Conservation (phyloP, 2,888 invertebrate genomes). For the Perithous albicinctus region DNA sequence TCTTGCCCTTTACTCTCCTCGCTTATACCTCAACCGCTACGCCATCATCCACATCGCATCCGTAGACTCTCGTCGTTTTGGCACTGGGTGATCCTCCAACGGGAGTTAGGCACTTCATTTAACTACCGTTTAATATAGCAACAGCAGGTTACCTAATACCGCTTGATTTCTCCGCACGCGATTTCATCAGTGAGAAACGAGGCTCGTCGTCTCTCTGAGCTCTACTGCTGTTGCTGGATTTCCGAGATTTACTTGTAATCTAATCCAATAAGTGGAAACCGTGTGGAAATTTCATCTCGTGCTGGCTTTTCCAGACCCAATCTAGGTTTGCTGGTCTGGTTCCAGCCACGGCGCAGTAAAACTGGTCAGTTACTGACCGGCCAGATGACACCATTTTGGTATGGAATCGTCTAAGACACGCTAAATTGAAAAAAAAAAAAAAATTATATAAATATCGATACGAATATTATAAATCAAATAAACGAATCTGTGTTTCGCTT, state of each 20-base stretch:
- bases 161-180: constrained; percentile 27
- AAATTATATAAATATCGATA: no score
- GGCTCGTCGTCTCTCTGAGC: neutral
- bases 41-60: constrained; percentile 14
- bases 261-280: neutral
- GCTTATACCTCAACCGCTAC: constrained; percentile 2
- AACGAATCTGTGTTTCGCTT: no score
- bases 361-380: no score
- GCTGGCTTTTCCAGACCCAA: no score
- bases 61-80: constrained; percentile 13
- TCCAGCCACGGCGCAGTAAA: no score
- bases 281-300: no score
- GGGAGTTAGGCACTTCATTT: constrained; percentile 48
- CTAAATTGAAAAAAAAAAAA: no score
- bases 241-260: neutral
- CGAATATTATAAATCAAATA: no score
- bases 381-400: no score
- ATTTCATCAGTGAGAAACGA: neutral
- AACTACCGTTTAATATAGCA: constrained; percentile 53
- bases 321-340: no score
- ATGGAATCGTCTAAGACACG: no score
- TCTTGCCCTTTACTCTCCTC: neutral
- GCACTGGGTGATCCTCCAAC: no score
- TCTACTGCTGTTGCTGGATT: neutral
- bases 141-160: constrained; percentile 22